Evolutionary conservation across 2,113 vertebrate species (phyloP), one percentile per base, ranked within the genome.

Genomic region (Centropristis striata): DNA sequence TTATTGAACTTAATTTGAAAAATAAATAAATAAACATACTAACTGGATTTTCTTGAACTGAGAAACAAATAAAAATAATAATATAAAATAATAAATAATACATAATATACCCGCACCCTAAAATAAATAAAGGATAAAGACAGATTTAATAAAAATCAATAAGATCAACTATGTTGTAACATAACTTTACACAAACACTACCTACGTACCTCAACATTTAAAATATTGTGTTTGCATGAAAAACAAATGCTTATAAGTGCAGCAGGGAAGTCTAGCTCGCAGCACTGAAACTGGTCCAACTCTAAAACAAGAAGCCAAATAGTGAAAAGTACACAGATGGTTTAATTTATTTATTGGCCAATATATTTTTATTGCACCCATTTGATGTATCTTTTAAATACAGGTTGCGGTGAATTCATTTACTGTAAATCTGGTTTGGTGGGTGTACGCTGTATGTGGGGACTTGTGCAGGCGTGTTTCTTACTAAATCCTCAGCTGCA

Each of bases 361-460:
- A 25, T 50, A 46, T 25, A 59, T 2, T 55, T 61, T 72, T 25
- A 71, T 61, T 58, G 50, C 68, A 74, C 61, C 63, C 58, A 81
- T 72, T 25, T 60, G 39, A 60, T 66, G 80, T 61, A 37, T 53
- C 79, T 67, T 42, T 39, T 68, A 25, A 81, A 77, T 25, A 67
- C 20, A 39, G 54, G 27, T 68, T 86, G 28, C 9, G 46, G 53
- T 21, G 39, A 66, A 15, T 20, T 65, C 16, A 9, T 60, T 59
- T 14, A 44, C 25, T 47, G n/a, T 46, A 47, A 13, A 57, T 21
- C 20, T 79, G 15, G 16, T 59, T 58, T 39, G 13, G 12, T 28
- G 36, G 25, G 13, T 49, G 61, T 28, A 41, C 46, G 46, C 51
- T 32, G 21, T 59, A 20, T 18, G 64, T 60, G 16, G 15, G 57